These are phyloP conservation scores for Atta colombica DNA, from an alignment of 1,140 invertebrate genomes.

Conservation along the genomic window DNA sequence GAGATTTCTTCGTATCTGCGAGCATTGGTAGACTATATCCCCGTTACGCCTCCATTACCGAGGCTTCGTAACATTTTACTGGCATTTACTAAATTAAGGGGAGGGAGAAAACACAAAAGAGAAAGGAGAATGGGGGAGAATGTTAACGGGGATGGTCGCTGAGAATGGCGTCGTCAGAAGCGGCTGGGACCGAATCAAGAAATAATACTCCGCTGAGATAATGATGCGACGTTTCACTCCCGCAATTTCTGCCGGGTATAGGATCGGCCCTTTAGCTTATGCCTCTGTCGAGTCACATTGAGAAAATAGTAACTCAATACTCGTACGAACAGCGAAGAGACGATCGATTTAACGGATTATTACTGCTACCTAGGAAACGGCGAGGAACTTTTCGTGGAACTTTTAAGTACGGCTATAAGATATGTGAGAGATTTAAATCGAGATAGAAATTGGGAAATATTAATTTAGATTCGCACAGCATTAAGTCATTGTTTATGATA, in stretches of 20 bases:
- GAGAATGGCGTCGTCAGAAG: constrained; percentile 32
- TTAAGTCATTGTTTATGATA: neutral
- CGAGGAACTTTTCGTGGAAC: neutral
- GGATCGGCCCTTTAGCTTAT: constrained; percentile 26
- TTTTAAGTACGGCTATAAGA: constrained; percentile 33
- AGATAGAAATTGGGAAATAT: constrained; percentile 19
- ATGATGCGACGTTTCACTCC: constrained; percentile 66
- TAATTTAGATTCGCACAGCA: neutral
- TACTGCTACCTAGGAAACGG: constrained; percentile 26
- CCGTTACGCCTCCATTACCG: constrained; percentile 69
- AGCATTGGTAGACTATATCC: constrained; percentile 63
- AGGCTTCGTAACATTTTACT: constrained; percentile 76
- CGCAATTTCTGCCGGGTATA: constrained; percentile 43
- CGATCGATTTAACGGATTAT: constrained; percentile 53
- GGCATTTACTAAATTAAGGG: constrained; percentile 82
- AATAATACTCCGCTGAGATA: constrained; percentile 78
- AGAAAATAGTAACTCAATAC: constrained; percentile 52
- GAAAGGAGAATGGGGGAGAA: constrained; percentile 21
- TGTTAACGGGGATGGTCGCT: constrained; percentile 62
- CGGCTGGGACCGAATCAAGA: constrained; percentile 78
- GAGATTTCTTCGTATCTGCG: constrained; percentile 51
- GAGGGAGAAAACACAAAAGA: constrained; percentile 73
- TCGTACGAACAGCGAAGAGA: neutral
- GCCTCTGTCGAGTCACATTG: constrained; percentile 40
- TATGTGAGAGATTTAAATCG: constrained; percentile 9